Evolutionary conservation across 53 echinoderm and acorn worm species (phyloP).

Genomic region (Echinometra lucunter): DNA sequence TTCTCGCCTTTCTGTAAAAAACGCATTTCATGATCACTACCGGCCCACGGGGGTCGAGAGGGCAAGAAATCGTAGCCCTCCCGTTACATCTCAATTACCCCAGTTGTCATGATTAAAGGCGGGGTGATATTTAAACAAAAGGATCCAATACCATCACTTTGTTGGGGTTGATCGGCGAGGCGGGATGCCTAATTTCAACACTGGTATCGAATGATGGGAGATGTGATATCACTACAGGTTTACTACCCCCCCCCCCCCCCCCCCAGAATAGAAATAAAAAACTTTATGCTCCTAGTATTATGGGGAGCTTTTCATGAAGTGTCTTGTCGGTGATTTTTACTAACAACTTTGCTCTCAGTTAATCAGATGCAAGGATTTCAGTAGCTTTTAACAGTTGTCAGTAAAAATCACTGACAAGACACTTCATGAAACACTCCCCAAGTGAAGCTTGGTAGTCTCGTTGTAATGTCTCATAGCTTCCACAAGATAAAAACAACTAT

Average conservation of each 20-base stretch:
- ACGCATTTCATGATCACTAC: not conserved
- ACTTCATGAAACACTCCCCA: too few species aligned
- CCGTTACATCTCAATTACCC: constrained; percentile 24
- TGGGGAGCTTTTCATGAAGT: too few species aligned
- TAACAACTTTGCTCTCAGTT: too few species aligned
- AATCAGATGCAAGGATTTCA: too few species aligned
- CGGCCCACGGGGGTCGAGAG: not conserved
- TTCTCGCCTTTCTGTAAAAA: too few species aligned
- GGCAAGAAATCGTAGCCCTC: not conserved
- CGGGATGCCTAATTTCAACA: constrained; percentile 53
- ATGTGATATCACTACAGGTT: not conserved
- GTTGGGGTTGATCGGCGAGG: constrained; percentile 6
- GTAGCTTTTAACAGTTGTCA: too few species aligned
- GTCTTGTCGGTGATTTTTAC: too few species aligned
- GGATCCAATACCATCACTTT: constrained; percentile 17
- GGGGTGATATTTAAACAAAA: constrained; percentile 37
- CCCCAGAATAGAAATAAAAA: not conserved
- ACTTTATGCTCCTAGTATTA: too few species aligned
- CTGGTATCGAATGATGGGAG: not conserved
- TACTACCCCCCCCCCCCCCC: not conserved
- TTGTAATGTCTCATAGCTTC: too few species aligned
- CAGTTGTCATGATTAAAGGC: not conserved
- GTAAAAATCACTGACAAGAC: too few species aligned
- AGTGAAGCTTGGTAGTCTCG: too few species aligned
- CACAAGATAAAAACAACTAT: too few species aligned